These are phyloP conservation scores for Leucophora obtusa DNA, from an alignment of 2,888 invertebrate genomes.

Conservation along the genomic window DNA sequence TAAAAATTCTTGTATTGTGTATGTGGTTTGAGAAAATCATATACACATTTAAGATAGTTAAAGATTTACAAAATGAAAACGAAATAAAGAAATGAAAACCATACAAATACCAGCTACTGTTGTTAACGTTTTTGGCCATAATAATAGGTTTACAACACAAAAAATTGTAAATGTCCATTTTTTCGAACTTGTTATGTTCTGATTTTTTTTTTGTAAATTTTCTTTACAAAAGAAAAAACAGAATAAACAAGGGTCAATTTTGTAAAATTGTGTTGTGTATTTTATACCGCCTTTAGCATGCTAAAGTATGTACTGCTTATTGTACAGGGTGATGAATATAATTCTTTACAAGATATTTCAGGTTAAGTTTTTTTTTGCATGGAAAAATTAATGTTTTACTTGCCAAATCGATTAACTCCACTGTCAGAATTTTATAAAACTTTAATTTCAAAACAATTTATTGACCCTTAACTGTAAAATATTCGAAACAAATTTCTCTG, in stretches of 20 bases:
- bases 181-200: constrained; percentile 31
- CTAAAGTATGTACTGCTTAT: not conserved
- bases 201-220: not conserved
- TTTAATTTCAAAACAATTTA: too few species aligned
- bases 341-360: not conserved
- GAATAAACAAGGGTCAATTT: constrained; percentile 23
- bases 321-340: constrained; percentile 8
- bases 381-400: too few species aligned
- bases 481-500: too few species aligned
- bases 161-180: constrained; percentile 29
- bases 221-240: constrained; percentile 12
- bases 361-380: too few species aligned
- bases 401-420: too few species aligned
- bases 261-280: constrained; percentile 8
- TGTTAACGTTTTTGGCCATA: constrained; percentile 59
- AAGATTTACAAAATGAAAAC: constrained; percentile 4
- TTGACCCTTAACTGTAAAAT: too few species aligned
- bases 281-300: constrained; percentile 12
- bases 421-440: too few species aligned
- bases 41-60: constrained; percentile 25
- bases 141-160: constrained; percentile 45
- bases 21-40: not conserved
- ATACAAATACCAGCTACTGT: constrained; percentile 28
- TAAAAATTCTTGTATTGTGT: constrained; percentile 8
- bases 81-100: constrained; percentile 5